Conservation (phyloP, 1,140 invertebrate genomes). For the Druon quercuslanigerum region DNA sequence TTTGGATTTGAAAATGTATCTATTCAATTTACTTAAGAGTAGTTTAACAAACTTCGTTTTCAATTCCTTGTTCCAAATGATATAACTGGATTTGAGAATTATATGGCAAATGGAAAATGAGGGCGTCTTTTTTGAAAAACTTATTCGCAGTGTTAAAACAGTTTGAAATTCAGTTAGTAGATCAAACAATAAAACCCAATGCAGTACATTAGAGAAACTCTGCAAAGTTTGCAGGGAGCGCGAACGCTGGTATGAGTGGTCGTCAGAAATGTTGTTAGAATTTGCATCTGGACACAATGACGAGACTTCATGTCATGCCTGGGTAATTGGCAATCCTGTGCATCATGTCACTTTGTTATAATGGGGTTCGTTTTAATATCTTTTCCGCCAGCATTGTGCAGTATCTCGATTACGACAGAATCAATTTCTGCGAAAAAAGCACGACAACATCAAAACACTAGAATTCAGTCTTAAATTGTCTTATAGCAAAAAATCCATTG, state of each 20-base stretch:
- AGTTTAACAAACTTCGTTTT: too few relatives aligned
- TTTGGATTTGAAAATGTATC: too few relatives aligned
- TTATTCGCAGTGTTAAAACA: not conserved
- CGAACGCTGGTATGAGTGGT: constrained; percentile 3
- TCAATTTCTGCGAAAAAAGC: not conserved
- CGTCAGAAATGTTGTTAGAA: constrained; percentile 1
- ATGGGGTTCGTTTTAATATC: constrained; percentile 11
- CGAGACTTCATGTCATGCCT: constrained; percentile 2
- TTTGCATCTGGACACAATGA: constrained; percentile 12
- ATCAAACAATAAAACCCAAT: not conserved
- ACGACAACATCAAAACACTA: not conserved
- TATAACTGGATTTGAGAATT: too few relatives aligned
- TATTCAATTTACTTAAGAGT: too few relatives aligned
- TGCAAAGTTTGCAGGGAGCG: constrained; percentile 1
- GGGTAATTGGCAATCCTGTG: constrained; percentile 18
- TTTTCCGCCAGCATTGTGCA: not conserved
- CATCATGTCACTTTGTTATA: not conserved
- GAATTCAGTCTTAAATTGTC: not conserved
- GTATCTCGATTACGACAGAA: not conserved
- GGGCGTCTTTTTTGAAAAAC: not conserved
- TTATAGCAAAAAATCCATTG: not conserved
- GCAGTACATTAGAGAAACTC: constrained; percentile 1
- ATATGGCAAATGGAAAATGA: not conserved
- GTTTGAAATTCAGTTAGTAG: constrained; percentile 11
- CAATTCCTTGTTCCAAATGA: too few relatives aligned